These are phyloP conservation scores for Pseudois nayaur DNA, from an alignment of 2,113 vertebrate species.

Conservation along the genomic window DNA sequence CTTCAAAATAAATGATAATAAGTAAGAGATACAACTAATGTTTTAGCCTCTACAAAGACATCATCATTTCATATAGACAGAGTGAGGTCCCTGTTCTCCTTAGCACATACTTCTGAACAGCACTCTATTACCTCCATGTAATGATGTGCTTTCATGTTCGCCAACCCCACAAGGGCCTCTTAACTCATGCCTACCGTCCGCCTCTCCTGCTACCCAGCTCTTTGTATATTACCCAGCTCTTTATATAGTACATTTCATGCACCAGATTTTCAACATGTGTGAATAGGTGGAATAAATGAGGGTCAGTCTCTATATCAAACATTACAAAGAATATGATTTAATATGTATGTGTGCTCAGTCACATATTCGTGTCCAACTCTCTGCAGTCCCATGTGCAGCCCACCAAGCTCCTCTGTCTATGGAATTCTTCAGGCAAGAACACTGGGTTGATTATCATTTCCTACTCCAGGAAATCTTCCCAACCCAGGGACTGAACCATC, in stretches of 20 bases:
- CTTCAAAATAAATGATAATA: not conserved
- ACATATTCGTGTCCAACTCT: not conserved
- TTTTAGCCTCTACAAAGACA: not conserved
- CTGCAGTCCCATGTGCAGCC: not conserved
- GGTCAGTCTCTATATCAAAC: not conserved
- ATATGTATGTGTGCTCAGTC: not conserved
- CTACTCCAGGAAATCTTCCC: not conserved
- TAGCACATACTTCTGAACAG: not conserved
- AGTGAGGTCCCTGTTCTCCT: not conserved
- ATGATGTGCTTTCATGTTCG: not conserved
- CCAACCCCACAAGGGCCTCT: accelerated
- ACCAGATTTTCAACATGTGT: not conserved
- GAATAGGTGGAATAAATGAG: not conserved
- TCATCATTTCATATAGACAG: too few relatives aligned
- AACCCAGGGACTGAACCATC: not conserved
- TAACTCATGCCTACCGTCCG: not conserved
- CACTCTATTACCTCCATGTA: not conserved
- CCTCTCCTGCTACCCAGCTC: not conserved
- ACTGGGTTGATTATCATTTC: not conserved
- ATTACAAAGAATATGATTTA: not conserved
- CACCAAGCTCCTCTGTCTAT: not conserved
- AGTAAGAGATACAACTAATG: not conserved
- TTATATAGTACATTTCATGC: not conserved
- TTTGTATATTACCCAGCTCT: not conserved
- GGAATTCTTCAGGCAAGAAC: not conserved